These are phyloP conservation scores for Nebria salina DNA, from an alignment of 2,888 invertebrate genomes.

Conservation along the genomic window DNA sequence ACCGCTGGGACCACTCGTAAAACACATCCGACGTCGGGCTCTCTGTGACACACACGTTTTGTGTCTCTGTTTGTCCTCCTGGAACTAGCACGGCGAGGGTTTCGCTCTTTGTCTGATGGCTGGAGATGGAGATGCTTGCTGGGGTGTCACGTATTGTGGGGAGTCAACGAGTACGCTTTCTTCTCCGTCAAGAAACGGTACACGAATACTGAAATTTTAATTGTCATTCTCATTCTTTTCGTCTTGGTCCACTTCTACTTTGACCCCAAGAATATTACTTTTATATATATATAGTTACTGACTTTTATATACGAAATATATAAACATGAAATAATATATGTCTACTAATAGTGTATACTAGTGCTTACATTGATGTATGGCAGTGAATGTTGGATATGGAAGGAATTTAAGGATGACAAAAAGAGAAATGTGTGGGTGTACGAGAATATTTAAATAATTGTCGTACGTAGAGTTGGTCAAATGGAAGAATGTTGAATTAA, in stretches of 20 bases:
- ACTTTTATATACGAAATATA: too few species aligned
- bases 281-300: background rate
- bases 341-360: too few species aligned
- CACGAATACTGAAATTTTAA: conserved; percentile 41
- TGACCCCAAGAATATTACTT: too few species aligned
- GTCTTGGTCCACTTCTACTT: background rate
- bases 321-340: too few species aligned
- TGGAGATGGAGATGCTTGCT: background rate
- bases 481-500: too few species aligned
- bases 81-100: background rate
- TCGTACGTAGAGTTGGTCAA: too few species aligned
- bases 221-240: conserved; percentile 23
- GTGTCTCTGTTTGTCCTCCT: conserved; percentile 5
- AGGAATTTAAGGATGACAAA: too few species aligned
- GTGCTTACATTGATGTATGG: too few species aligned
- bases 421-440: too few species aligned
- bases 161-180: background rate
- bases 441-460: too few species aligned
- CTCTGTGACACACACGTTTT: conserved; percentile 3
- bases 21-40: conserved; percentile 59
- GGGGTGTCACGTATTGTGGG: conserved; percentile 3
- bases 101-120: background rate
- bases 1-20: conserved; percentile 63
- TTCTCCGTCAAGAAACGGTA: conserved; percentile 7
- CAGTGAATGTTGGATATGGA: too few species aligned